phyloP scores from a whole-genome alignment of 35 echinoderm and acorn worm species.

The Eucidaris tribuloides region DNA sequence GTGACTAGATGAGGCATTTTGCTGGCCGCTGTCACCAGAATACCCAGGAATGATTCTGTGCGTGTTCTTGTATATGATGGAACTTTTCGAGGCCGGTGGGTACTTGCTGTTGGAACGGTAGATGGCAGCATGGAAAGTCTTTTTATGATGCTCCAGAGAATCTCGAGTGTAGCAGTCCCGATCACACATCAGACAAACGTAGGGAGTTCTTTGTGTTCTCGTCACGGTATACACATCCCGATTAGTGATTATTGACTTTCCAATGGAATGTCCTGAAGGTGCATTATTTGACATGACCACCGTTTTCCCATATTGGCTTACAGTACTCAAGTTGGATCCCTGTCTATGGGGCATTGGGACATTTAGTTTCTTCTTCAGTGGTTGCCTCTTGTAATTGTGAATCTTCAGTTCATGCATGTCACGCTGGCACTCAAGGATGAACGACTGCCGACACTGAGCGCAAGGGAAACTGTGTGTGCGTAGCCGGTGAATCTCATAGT shows the following conservation, averaged over 20 bases:
- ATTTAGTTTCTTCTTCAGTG: neutral
- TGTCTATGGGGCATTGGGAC: no score
- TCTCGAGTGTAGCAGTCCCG: slow-evolving; percentile 1
- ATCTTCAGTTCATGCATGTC: slow-evolving; percentile 26
- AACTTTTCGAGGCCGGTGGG: neutral
- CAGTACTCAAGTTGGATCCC: no score
- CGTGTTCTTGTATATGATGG: neutral
- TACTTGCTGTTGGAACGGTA: slow-evolving; percentile 12
- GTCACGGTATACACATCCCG: neutral
- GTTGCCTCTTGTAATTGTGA: slow-evolving; percentile 3
- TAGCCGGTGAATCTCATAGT: slow-evolving; percentile 15
- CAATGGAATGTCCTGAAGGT: no score
- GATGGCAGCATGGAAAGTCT: slow-evolving; percentile 24
- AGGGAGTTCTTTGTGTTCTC: slow-evolving; percentile 9
- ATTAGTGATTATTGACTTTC: no score
- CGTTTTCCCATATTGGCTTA: no score
- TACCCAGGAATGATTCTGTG: no score
- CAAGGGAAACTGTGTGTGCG: slow-evolving; percentile 16
- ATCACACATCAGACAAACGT: slow-evolving; percentile 40
- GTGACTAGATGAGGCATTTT: no score
- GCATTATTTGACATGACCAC: no score
- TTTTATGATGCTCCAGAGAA: slow-evolving; percentile 25
- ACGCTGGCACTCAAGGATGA: slow-evolving; percentile 11
- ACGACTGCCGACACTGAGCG: slow-evolving; percentile 17
- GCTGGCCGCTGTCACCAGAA: no score